These are phyloP conservation scores for Callipepla squamata DNA, from an alignment of 2,113 vertebrate genomes.

Conservation along the genomic window DNA sequence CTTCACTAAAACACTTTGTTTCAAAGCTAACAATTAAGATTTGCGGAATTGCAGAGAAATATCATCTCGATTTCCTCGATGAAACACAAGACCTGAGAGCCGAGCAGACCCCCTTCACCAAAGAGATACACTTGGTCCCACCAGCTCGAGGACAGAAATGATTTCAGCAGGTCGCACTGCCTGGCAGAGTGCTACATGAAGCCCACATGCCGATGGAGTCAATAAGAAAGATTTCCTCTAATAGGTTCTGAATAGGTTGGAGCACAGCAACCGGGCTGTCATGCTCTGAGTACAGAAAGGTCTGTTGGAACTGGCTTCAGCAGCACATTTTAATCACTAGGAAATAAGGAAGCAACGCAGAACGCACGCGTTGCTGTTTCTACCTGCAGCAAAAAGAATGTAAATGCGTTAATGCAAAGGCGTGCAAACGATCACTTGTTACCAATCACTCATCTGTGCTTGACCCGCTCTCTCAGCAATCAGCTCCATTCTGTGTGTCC, in stretches of 20 bases:
- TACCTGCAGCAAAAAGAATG: not conserved
- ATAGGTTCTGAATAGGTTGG: not conserved
- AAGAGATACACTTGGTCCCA: too few relatives aligned
- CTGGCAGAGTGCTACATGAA: not conserved
- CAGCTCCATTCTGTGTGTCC: fast-evolving
- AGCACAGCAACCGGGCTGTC: not conserved
- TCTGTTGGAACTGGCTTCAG: fast-evolving
- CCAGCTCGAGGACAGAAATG: fast-evolving
- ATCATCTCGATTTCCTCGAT: not conserved
- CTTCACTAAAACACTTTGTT: not conserved
- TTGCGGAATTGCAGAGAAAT: not conserved
- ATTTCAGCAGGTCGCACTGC: not conserved
- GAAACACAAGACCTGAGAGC: fast-evolving
- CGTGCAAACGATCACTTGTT: not conserved
- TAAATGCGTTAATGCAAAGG: fast-evolving
- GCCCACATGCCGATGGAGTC: not conserved
- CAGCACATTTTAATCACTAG: not conserved
- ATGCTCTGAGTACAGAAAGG: not conserved
- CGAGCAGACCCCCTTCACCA: fast-evolving
- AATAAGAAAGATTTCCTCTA: conserved; percentile 11
- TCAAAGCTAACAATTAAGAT: not conserved
- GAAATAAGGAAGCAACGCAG: not conserved
- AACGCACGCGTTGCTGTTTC: fast-evolving
- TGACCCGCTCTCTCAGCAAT: not conserved
- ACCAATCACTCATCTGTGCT: too few relatives aligned